Evolutionary conservation across 1,140 invertebrate species (phyloP), one percentile per base, ranked within the genome.

Genomic region (Habropoda laboriosa): DNA sequence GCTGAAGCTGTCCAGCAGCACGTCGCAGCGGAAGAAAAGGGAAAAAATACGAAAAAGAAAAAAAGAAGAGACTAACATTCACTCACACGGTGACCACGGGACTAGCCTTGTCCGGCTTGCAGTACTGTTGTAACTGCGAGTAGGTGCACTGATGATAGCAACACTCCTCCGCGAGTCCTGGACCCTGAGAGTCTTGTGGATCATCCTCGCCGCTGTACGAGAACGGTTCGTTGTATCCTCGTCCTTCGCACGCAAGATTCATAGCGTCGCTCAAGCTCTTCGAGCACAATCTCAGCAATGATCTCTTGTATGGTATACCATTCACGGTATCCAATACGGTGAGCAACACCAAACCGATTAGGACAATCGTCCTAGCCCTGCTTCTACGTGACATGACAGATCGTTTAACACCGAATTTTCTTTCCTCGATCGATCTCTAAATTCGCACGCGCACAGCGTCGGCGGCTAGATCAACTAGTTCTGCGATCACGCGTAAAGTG

Each of bases 121-220:
- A 92, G 74, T 92, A 92, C 55, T 85, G 83, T 38, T 91, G 83
- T 21, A 92, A 87, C 66, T 91, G 89, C 16, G 86, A 73, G 24
- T 81, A 80, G 32, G 75, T 88, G 73, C 91, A 92, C 40, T 82
- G 49, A 24, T 85, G 86, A 42, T 90, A 86, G 73, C 91, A 92
- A 80, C 91, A 92, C 72, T 92, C 90, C 45, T 92, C 90, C 55
- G 90, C 90, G 64, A 92, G 87, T 2, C 90, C 90, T 0, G 89
- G 87, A 0, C 89, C 89, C 21, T 49, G 55, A 2, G 86, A 42
- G 8, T 61, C 77, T 3, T 76, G 61, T 0, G 74, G 63, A 6
- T 87, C 77, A 24, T 83, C 85, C 47, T 91, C 90, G n/a, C 75
- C 81, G 64, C 86, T 87, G 58, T 87, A 87, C 21, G 87, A 86